These are phyloP conservation scores for Ochotona curzoniae DNA, from an alignment of 2,113 vertebrate genomes.

Conservation along the genomic window DNA sequence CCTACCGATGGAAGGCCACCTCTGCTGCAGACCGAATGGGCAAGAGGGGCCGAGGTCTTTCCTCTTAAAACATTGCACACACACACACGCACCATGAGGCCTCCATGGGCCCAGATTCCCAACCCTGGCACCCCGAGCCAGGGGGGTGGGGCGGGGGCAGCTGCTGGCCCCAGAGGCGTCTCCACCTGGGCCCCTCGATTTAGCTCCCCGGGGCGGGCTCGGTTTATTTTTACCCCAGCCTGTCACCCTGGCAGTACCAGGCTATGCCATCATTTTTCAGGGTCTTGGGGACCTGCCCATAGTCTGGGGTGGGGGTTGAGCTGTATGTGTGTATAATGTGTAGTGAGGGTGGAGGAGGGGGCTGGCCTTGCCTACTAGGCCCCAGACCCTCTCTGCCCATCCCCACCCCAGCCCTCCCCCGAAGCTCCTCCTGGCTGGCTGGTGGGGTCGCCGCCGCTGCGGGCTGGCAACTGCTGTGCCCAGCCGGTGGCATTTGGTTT, in stretches of 20 bases:
- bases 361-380: constrained; percentile 16
- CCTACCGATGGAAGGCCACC: no score
- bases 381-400: not conserved
- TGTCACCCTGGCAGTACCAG: constrained; percentile 78
- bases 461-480: constrained; percentile 68
- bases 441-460: not conserved
- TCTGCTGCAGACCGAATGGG: not conserved
- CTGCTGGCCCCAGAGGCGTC: constrained; percentile 75
- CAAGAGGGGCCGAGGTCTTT: not conserved
- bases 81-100: no score
- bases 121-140: not conserved
- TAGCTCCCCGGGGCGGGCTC: constrained; percentile 73
- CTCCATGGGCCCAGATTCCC: not conserved
- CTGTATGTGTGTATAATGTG: no score
- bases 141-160: constrained; percentile 72
- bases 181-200: constrained; percentile 81
- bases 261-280: constrained; percentile 72
- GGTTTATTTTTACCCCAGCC: constrained; percentile 80
- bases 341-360: not conserved
- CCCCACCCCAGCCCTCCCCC: not conserved
- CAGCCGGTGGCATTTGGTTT: constrained; percentile 80
- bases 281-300: constrained; percentile 67
- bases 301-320: not conserved
- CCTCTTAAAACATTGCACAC: not conserved
- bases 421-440: not conserved